These are phyloP conservation scores for Menura novaehollandiae DNA, from an alignment of 2,113 vertebrate genomes.

Conservation along the genomic window DNA sequence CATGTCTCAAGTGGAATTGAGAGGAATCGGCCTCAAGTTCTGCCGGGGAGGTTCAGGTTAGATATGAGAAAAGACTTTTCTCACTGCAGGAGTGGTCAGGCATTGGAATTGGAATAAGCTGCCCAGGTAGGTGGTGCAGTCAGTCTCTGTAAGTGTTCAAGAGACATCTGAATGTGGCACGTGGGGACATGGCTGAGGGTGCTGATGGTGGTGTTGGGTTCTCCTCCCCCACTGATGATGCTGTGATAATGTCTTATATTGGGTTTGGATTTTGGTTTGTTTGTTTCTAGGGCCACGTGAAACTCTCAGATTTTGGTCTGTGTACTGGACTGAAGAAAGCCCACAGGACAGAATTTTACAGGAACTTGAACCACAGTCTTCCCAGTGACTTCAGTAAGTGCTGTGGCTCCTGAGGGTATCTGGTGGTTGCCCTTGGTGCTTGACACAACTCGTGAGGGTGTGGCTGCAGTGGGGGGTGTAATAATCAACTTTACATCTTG, in stretches of 20 bases:
- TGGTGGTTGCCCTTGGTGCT: neutral
- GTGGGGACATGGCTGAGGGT: neutral
- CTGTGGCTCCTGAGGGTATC: neutral
- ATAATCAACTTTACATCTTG: neutral
- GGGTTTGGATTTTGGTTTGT: neutral
- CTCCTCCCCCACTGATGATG: too few relatives aligned
- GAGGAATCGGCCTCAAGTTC: neutral
- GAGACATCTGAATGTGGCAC: neutral
- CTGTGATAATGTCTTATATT: neutral
- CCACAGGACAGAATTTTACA: constrained; percentile 96
- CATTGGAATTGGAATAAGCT: neutral
- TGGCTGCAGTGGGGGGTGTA: neutral
- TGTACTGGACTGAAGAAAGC: constrained; percentile 97
- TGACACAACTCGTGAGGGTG: neutral
- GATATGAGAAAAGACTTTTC: neutral
- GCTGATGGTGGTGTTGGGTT: neutral
- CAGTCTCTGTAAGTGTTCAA: neutral
- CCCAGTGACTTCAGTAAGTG: constrained; percentile 96
- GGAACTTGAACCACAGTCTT: constrained; percentile 94
- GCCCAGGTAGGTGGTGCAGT: neutral
- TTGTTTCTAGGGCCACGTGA: constrained; percentile 87
- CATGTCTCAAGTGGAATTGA: rapidly evolving
- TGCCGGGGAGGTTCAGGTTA: neutral
- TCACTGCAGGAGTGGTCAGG: neutral
- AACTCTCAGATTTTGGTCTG: constrained; percentile 96